Conservation (phyloP, 2,797 vertebrate species). For the Pangasius krempfi region DNA sequence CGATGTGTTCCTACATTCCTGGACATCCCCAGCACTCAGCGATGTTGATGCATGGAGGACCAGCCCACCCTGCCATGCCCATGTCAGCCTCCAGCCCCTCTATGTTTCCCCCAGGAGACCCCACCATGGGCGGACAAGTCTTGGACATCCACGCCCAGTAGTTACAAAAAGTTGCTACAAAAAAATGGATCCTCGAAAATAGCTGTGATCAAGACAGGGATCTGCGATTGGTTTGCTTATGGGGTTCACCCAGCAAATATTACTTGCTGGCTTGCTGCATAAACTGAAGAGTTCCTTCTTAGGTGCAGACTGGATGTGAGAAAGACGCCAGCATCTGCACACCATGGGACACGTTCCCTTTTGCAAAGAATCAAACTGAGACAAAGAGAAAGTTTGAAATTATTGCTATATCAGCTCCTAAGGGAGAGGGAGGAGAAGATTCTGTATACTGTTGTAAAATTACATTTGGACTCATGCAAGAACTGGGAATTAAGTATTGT, state of each 20-base stretch:
- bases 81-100: conserved; percentile 86
- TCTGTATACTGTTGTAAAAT: conserved; percentile 91
- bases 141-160: conserved; percentile 89
- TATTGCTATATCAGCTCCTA: conserved; percentile 84
- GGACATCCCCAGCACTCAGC: conserved; percentile 86
- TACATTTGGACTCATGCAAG: conserved; percentile 93
- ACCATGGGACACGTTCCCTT: conserved; percentile 87
- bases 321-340: conserved; percentile 83
- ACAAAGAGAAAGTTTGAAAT: conserved; percentile 68
- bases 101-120: conserved; percentile 82
- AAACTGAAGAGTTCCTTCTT: conserved; percentile 84
- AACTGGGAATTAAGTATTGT: conserved; percentile 99
- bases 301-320: conserved; percentile 85
- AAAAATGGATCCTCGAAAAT: conserved; percentile 72
- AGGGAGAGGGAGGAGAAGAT: conserved; percentile 87
- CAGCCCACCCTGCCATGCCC: conserved; percentile 86
- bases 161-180: conserved; percentile 65
- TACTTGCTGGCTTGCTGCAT: conserved; percentile 82
- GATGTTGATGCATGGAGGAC: conserved; percentile 89
- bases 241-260: conserved; percentile 78
- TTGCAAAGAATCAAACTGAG: conserved; percentile 64
- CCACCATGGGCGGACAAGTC: conserved; percentile 84
- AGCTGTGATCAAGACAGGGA: conserved; percentile 69
- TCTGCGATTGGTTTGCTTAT: conserved; percentile 65
- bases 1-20: conserved; percentile 88